Conservation (phyloP, 2,113 vertebrate genomes). For the Mystacornis crossleyi region DNA sequence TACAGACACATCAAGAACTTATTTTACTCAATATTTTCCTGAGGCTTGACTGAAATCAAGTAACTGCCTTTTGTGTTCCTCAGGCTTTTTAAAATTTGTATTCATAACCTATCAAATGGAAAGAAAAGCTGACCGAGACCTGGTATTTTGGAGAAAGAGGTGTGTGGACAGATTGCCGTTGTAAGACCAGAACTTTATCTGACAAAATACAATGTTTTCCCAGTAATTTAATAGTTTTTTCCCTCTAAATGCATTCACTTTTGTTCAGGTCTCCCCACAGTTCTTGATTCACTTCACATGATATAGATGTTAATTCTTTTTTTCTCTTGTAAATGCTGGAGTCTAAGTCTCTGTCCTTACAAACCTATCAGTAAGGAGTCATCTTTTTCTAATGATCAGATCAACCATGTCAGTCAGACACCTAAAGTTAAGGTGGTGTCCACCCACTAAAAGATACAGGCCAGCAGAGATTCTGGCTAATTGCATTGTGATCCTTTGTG, state of each 20-base stretch:
- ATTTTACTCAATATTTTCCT: neutral
- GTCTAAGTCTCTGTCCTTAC: neutral
- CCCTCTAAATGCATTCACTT: neutral
- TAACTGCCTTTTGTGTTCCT: neutral
- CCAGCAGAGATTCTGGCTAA: neutral
- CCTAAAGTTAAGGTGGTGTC: neutral
- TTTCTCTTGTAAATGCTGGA: neutral
- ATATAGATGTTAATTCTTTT: neutral
- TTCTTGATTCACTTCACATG: neutral
- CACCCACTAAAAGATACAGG: neutral
- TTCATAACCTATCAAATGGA: neutral
- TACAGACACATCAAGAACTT: neutral
- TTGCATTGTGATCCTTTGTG: neutral
- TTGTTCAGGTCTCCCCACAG: neutral
- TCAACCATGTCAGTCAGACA: neutral
- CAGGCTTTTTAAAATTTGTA: neutral
- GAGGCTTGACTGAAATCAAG: neutral
- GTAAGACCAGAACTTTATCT: neutral
- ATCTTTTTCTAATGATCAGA: neutral
- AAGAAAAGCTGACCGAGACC: neutral
- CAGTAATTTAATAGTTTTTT: neutral
- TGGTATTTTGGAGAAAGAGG: neutral
- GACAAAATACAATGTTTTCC: neutral
- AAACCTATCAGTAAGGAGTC: neutral
- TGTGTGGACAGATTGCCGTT: neutral